phyloP scores from a whole-genome alignment of 1,140 invertebrate species.

The Anastrepha ludens region DNA sequence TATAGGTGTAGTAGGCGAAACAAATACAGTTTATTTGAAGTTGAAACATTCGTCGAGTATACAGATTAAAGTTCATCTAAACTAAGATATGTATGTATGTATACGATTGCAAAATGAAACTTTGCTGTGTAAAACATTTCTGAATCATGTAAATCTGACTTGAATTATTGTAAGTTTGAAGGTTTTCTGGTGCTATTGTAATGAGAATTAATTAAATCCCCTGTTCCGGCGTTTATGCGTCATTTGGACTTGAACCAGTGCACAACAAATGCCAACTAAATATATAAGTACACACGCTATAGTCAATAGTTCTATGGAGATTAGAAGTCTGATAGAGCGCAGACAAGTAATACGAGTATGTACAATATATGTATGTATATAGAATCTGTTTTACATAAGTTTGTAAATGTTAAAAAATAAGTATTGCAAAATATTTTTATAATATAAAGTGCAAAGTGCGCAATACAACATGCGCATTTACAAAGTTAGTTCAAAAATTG shows the following conservation, averaged over 20 bases:
- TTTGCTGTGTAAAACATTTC: background rate
- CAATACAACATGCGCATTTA: conserved; percentile 27
- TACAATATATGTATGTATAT: background rate
- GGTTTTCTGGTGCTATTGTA: conserved; percentile 21
- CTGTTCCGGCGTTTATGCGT: conserved; percentile 48
- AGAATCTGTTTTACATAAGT: background rate
- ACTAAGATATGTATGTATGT: too few species aligned
- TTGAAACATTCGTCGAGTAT: too few species aligned
- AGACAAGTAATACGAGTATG: background rate
- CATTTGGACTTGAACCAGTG: conserved; percentile 13
- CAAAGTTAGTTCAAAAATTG: background rate
- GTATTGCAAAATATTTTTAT: conserved; percentile 30
- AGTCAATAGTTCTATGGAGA: background rate
- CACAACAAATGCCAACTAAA: background rate
- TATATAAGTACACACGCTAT: background rate
- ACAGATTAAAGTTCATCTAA: too few species aligned
- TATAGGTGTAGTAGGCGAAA: too few species aligned
- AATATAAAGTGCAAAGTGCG: conserved; percentile 42
- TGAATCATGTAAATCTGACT: conserved; percentile 13
- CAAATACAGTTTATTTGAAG: too few species aligned
- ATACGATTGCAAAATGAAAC: too few species aligned
- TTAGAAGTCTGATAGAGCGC: conserved; percentile 35
- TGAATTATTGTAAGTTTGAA: conserved; percentile 4
- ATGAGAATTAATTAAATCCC: conserved; percentile 25
- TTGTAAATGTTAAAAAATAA: background rate